phyloP scores from a whole-genome alignment of 2,113 vertebrate species.

The Herpetotheres cachinnans region DNA sequence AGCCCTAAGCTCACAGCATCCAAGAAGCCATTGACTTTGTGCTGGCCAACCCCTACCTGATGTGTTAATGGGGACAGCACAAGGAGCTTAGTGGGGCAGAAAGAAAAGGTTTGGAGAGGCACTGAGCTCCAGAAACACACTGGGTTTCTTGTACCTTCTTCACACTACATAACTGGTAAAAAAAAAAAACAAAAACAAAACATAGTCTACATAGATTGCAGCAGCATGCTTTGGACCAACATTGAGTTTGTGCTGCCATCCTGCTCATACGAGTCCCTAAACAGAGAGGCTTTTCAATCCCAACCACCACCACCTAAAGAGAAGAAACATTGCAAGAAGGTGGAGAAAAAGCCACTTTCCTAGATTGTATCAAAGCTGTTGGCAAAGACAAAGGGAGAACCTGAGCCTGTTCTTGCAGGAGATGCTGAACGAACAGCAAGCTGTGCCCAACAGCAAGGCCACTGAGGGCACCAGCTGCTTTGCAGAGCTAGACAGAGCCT shows the following conservation, averaged over 20 bases:
- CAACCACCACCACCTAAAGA: not conserved
- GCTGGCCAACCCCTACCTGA: not conserved
- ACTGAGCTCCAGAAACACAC: not conserved
- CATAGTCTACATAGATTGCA: not conserved
- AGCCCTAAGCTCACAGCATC: not conserved
- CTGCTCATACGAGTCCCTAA: too few species aligned
- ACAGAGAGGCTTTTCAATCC: not conserved
- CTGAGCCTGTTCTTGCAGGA: not conserved
- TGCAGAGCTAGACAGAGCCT: not conserved
- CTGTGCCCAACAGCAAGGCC: not conserved
- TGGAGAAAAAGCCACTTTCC: not conserved
- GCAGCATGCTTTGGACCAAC: not conserved
- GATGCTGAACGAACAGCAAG: not conserved
- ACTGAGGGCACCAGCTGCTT: not conserved
- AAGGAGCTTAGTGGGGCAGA: not conserved
- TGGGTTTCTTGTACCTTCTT: not conserved
- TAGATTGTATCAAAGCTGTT: not conserved
- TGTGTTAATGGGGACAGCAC: not conserved
- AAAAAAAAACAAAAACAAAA: not conserved
- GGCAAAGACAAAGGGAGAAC: not conserved
- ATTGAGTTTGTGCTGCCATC: not conserved
- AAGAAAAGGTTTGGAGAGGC: not conserved
- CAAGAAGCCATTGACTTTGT: not conserved
- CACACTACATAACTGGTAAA: fast-evolving
- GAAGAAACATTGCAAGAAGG: not conserved